Evolutionary conservation across 2,797 vertebrate genomes (phyloP).

Genomic region (Pogoniulus pusillus): DNA sequence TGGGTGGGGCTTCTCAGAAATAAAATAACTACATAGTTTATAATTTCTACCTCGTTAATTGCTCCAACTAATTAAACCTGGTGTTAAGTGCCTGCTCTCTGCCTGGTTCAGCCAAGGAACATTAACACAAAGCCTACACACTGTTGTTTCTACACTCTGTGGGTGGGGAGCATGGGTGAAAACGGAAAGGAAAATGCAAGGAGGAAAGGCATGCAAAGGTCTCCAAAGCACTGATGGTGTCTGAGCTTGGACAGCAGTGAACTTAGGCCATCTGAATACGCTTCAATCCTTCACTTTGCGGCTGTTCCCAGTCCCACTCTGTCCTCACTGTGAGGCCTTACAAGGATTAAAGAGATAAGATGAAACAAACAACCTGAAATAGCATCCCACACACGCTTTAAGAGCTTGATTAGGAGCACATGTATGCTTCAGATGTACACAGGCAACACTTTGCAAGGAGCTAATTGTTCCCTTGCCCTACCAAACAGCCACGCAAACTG

Average conservation of each 20-base stretch:
- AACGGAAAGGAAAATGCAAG: neutral
- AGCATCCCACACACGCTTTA: constrained; percentile 17
- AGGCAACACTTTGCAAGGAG: neutral
- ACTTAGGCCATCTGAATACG: neutral
- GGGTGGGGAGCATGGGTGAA: neutral
- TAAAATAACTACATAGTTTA: too few species aligned
- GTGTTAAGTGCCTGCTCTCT: neutral
- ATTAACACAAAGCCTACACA: neutral
- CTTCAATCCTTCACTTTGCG: neutral
- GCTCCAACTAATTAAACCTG: too few species aligned
- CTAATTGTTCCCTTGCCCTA: neutral
- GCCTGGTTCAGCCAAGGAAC: neutral
- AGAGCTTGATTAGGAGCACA: constrained; percentile 29
- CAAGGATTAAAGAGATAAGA: constrained; percentile 40
- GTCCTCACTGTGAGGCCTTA: neutral
- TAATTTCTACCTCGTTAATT: too few species aligned
- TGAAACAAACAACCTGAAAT: constrained; percentile 62
- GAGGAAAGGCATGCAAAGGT: neutral
- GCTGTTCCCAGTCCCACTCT: neutral
- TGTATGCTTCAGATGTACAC: neutral
- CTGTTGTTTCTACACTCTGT: neutral
- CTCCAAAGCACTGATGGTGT: neutral
- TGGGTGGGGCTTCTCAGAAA: too few species aligned
- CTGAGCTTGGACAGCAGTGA: neutral
- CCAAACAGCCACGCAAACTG: neutral